A percentile compares a stretch with the other conserved stretches of the same genome.
These are phyloP conservation scores for Aphelenchoides fujianensis DNA, from an alignment of 1,140 invertebrate species.

Conservation along the genomic window DNA sequence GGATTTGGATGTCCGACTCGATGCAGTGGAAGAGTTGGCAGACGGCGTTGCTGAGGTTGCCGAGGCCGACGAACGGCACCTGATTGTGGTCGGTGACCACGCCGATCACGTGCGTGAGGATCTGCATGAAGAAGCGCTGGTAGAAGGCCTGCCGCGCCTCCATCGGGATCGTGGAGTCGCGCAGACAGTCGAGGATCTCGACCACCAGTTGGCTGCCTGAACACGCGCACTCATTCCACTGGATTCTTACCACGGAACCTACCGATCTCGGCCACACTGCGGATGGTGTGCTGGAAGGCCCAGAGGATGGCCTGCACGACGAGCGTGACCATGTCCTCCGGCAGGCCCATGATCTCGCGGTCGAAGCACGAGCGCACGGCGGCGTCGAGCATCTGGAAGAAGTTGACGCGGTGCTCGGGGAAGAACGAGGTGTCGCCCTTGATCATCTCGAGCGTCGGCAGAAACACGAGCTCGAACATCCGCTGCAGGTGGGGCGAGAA, in stretches of 20 bases:
- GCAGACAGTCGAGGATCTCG: constrained; percentile 36
- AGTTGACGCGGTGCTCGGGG: constrained; percentile 96
- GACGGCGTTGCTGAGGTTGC: constrained; percentile 91
- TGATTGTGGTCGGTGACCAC: constrained; percentile 91
- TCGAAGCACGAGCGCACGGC: constrained; percentile 52
- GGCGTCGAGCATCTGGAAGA: constrained; percentile 87
- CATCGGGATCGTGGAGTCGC: constrained; percentile 68
- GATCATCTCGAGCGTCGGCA: constrained; percentile 98
- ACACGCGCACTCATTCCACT: too few species aligned
- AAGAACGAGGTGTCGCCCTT: constrained; percentile 99
- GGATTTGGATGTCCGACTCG: constrained; percentile 48
- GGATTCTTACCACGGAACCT: too few species aligned
- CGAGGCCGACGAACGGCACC: constrained; percentile 82
- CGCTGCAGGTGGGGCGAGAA: constrained; percentile 92
- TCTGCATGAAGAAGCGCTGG: constrained; percentile 94
- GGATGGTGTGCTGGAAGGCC: constrained; percentile 99
- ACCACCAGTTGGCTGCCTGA: too few species aligned
- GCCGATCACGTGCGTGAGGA: constrained; percentile 94
- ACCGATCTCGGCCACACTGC: constrained; percentile 94
- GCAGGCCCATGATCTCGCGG: constrained; percentile 78
- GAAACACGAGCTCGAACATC: constrained; percentile 98
- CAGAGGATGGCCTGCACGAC: constrained; percentile 98
- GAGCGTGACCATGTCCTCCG: constrained; percentile 91
- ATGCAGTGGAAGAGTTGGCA: constrained; percentile 63
- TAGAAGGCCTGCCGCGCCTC: constrained; percentile 92